Percentiles rank a stretch among this genome's conserved stretches.
Conservation (phyloP, 2,113 vertebrate species). For the Scomber scombrus region DNA sequence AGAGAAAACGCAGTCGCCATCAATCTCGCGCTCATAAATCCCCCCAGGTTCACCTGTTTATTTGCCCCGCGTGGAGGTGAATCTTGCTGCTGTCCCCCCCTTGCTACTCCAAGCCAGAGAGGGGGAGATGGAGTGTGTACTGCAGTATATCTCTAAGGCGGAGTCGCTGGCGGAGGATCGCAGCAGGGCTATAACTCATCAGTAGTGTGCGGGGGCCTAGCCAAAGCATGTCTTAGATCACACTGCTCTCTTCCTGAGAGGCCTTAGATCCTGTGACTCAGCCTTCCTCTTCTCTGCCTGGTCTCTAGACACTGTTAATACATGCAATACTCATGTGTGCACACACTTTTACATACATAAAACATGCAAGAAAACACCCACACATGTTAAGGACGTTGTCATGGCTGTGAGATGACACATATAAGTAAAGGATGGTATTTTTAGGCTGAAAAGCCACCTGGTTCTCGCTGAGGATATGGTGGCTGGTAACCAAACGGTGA, state of each 20-base stretch:
- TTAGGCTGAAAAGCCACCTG: slow-evolving; percentile 50
- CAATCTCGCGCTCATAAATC: slow-evolving; percentile 37
- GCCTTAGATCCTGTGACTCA: slow-evolving; percentile 77
- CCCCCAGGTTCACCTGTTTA: slow-evolving; percentile 66
- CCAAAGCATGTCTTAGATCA: slow-evolving; percentile 76
- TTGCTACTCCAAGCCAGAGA: slow-evolving; percentile 27
- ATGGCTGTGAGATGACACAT: neutral
- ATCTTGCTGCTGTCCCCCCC: slow-evolving; percentile 32
- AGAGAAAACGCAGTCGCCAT: slow-evolving; percentile 56
- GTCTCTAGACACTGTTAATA: slow-evolving; percentile 52
- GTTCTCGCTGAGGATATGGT: slow-evolving; percentile 37
- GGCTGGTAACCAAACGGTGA: slow-evolving; percentile 65
- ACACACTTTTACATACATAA: neutral
- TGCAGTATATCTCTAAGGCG: slow-evolving; percentile 65
- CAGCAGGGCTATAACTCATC: slow-evolving; percentile 70
- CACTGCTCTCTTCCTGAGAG: slow-evolving; percentile 77
- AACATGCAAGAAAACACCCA: slow-evolving; percentile 26
- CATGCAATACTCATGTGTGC: slow-evolving; percentile 21
- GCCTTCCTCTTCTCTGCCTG: slow-evolving; percentile 68
- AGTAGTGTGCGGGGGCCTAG: slow-evolving; percentile 67
- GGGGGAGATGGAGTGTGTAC: slow-evolving; percentile 45
- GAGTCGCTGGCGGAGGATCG: slow-evolving; percentile 58
- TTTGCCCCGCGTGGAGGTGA: slow-evolving; percentile 58
- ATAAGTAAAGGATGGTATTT: slow-evolving; percentile 11
- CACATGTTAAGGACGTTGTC: neutral